phyloP scores from a whole-genome alignment of 1,140 invertebrate genomes.

The Caerostris darwini region DNA sequence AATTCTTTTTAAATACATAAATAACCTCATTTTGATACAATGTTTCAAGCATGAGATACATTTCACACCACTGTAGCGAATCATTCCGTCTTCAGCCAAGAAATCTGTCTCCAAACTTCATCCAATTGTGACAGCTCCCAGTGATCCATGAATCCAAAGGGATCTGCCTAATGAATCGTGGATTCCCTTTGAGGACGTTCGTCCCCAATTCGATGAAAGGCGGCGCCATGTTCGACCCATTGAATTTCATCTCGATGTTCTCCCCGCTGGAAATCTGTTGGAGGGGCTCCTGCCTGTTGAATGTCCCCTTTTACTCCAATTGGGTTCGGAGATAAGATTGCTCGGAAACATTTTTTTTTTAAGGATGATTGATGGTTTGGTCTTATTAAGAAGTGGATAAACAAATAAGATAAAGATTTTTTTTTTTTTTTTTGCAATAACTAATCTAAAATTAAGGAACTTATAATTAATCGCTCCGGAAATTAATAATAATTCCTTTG shows the following conservation, averaged over 20 bases:
- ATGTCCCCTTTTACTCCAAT: neutral
- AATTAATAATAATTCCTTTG: too few species aligned
- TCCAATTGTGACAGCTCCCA: neutral
- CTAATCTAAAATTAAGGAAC: too few species aligned
- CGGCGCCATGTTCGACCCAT: neutral
- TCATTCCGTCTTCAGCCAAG: neutral
- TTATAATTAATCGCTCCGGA: too few species aligned
- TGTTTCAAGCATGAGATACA: neutral
- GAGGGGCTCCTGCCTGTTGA: neutral
- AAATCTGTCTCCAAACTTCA: neutral
- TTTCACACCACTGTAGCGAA: neutral
- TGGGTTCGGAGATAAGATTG: too few species aligned
- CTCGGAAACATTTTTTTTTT: too few species aligned
- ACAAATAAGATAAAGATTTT: too few species aligned
- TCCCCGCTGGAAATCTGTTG: neutral
- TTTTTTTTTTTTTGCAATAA: too few species aligned
- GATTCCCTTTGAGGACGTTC: neutral
- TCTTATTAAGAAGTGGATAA: too few species aligned
- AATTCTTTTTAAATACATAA: too few species aligned
- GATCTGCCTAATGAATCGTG: neutral
- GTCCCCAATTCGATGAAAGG: conserved; percentile 9
- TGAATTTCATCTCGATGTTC: neutral
- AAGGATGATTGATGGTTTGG: too few species aligned
- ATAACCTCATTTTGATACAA: too few species aligned
- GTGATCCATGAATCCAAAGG: neutral